Base-by-base conservation (phyloP, 30 jellyfish, hydroid and myxozoan species). In the Aurelia aurita region DNA sequence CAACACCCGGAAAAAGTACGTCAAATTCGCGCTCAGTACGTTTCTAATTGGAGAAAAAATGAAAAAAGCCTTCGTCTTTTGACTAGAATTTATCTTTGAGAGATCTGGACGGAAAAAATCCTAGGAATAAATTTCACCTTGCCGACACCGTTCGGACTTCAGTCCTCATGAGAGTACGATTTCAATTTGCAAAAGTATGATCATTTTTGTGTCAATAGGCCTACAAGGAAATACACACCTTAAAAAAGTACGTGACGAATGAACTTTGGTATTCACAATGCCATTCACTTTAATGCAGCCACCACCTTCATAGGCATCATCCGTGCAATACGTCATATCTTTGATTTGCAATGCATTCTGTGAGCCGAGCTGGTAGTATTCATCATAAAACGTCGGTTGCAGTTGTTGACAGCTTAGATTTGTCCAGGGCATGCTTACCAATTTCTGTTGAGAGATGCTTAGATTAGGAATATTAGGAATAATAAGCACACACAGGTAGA, bases 291-390 rank as follows among this genome's bases (percentile, higher is more conserved):
- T 53, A 20, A 92, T 43, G 57, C 98, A 92, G 19, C 98, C 98
- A 21, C 98, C 98, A 21, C 98, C 98, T 19, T 75, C 64, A 68
- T 11, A 92, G 3, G 87, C 98, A 51, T 87, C 92, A n/a, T 79
- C 75, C 3, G 82, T 85, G 53, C 79, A 58, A 43, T 77, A 85
- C 29, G 44, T 73, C 28, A 86, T 66, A n/a, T 68, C 77, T 16
- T 59, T 58, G 67, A 86, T 51, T 54, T 72, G 66, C 25, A 87
- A 46, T 14, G 93, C 96, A 2, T 58, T 45, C 67, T 64, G 63
- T 9, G 96, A 74, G 7, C 98, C 98, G 49, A 87, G 78, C 46
- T 72, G 86, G 57, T 86, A 84, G 61, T 69, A 47, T 65, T 66
- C 82, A 72, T 88, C 91, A 7, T 55, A 46, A 77, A 86, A 77